Conservation (phyloP, 2,797 vertebrate species). For the Epinephelus malabaricus region DNA sequence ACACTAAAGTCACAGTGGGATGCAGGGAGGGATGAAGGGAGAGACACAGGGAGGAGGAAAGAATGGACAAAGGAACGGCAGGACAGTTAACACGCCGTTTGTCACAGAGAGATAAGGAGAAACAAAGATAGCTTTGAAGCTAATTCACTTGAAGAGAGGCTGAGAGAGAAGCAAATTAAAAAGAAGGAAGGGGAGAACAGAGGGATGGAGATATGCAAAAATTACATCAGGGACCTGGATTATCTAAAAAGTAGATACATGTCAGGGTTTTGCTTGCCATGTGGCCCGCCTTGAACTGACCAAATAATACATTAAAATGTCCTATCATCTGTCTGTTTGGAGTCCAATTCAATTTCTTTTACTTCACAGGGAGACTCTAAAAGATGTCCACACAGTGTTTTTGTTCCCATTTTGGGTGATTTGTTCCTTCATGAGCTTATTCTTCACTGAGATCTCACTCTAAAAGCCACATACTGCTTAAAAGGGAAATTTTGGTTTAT, state of each 20-base stretch:
- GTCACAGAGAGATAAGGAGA: slow-evolving; percentile 49
- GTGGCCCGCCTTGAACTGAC: background rate
- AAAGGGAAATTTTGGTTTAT: too few species aligned
- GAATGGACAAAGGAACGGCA: slow-evolving; percentile 27
- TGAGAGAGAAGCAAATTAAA: slow-evolving; percentile 39
- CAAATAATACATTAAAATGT: background rate
- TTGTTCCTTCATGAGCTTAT: background rate
- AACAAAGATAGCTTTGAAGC: slow-evolving; percentile 56
- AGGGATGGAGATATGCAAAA: slow-evolving; percentile 18
- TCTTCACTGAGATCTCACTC: background rate
- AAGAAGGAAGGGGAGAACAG: slow-evolving; percentile 13
- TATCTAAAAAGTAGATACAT: background rate
- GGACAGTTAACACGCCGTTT: slow-evolving; percentile 45
- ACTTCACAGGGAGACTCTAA: background rate
- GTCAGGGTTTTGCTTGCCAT: background rate
- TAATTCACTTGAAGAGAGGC: slow-evolving; percentile 28
- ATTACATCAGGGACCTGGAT: background rate
- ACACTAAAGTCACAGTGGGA: slow-evolving; percentile 52
- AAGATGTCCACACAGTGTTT: background rate
- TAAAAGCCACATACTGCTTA: slow-evolving; percentile 4
- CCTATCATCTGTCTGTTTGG: background rate
- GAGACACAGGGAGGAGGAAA: slow-evolving; percentile 15
- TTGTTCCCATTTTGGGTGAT: background rate
- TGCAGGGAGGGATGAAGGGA: slow-evolving; percentile 30
- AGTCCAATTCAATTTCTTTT: background rate